These are phyloP conservation scores for Toxotes jaculatrix DNA, from an alignment of 2,113 vertebrate species.

Conservation along the genomic window DNA sequence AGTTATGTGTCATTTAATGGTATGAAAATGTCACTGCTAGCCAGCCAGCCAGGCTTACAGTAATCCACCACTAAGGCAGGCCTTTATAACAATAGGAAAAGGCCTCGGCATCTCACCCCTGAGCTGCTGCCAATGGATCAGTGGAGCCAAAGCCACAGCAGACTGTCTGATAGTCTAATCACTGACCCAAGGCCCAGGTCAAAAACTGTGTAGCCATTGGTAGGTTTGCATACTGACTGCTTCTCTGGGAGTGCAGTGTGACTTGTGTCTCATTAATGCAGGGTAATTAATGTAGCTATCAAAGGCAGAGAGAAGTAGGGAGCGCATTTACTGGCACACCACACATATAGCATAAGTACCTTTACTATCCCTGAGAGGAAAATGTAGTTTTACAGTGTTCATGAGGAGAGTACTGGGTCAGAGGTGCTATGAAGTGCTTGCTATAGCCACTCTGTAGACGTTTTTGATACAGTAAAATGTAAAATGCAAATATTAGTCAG, in stretches of 20 bases:
- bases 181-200: conserved; percentile 54
- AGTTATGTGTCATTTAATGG: conserved; percentile 69
- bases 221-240: conserved; percentile 27
- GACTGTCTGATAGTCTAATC: conserved; percentile 65
- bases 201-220: conserved; percentile 28
- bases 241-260: conserved; percentile 5
- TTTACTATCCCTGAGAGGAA: conserved; percentile 35
- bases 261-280: conserved; percentile 25
- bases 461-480: conserved; percentile 43
- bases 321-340: conserved; percentile 9
- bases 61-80: conserved; percentile 72
- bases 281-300: conserved; percentile 33
- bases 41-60: conserved; percentile 58
- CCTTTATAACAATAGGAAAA: conserved; percentile 67
- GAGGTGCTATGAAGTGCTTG: conserved; percentile 11
- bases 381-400: background rate
- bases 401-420: background rate
- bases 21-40: conserved; percentile 68
- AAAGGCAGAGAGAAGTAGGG: background rate
- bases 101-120: conserved; percentile 46
- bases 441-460: conserved; percentile 6
- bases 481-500: conserved; percentile 64
- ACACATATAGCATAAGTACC: conserved; percentile 24
- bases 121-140: conserved; percentile 62
- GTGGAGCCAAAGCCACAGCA: conserved; percentile 46